phyloP scores from a whole-genome alignment of 2,888 invertebrate species.

The Timema podura region DNA sequence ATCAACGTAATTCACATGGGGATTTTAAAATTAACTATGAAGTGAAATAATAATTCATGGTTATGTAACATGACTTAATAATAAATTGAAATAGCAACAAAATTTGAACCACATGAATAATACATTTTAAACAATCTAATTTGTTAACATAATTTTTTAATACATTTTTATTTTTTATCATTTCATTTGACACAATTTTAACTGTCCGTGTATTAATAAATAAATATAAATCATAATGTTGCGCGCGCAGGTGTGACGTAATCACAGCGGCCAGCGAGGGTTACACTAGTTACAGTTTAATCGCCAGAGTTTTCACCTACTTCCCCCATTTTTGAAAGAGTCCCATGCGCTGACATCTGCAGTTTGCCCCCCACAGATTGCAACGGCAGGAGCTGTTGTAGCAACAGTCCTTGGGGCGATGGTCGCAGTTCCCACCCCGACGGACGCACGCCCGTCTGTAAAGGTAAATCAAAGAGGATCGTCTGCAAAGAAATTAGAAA shows the following conservation, averaged over 20 bases:
- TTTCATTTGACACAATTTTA: too few relatives aligned
- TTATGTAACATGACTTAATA: too few relatives aligned
- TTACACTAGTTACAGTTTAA: slow-evolving; percentile 31
- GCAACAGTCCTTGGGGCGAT: slow-evolving; percentile 80
- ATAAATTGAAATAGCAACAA: too few relatives aligned
- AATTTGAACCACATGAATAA: too few relatives aligned
- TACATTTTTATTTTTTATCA: too few relatives aligned
- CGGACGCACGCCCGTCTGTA: slow-evolving; percentile 79
- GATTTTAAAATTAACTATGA: too few relatives aligned
- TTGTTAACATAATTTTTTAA: too few relatives aligned
- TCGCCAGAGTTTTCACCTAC: slow-evolving; percentile 21
- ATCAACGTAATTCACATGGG: too few relatives aligned
- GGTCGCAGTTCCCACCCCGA: slow-evolving; percentile 79
- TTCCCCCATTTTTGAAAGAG: slow-evolving; percentile 85
- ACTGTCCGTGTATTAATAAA: too few relatives aligned
- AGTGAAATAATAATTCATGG: too few relatives aligned
- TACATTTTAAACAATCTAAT: too few relatives aligned
- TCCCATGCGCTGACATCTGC: slow-evolving; percentile 82
- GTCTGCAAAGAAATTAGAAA: slow-evolving; percentile 61
- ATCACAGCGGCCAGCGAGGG: slow-evolving; percentile 47
- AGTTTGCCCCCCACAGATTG: slow-evolving; percentile 86
- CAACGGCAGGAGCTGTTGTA: slow-evolving; percentile 81
- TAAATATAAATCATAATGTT: too few relatives aligned
- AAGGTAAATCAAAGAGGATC: slow-evolving; percentile 76
- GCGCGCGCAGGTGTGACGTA: slow-evolving; percentile 36